Evolutionary conservation across 2,797 vertebrate species (phyloP), one percentile per base, ranked within the genome.

Genomic region (Tragopan temminckii): DNA sequence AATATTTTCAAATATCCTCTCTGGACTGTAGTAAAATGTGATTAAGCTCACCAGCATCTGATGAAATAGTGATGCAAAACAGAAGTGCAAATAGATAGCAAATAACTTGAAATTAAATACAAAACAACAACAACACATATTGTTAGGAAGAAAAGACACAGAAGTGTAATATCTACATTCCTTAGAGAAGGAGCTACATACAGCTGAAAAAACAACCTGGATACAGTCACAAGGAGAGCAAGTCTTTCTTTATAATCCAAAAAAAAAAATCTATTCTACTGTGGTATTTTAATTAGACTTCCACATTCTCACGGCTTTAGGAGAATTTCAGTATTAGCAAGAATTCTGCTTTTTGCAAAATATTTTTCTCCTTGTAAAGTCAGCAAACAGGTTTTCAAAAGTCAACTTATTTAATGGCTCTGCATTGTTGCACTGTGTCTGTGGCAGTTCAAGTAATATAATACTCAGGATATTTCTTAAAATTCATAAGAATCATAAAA

Each of bases 401-500:
- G 27, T 79, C 8, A 19, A 14, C 17, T 59, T 59, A 20, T 40
- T 76, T 61, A 53, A 77, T 14, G 3, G 17, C 33, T 84, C 23
- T 23, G 10, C 9, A 0, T 38, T 46, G 45, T 43, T 77, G 55
- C 55, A 62, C 62, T 74, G 29, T 40, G 25, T 50, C 13, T 31
- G 38, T 40, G 27, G 27, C 14, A 75, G 10, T 25, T 90, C 76
- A 71, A 36, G 63, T 17, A 66, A 71, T 59, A 25, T 8, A 10
- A 45, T 43, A 35, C 69, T 43, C 89, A 45, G 80, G 58, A 53
- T 92, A 53, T 70, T 90, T 53, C 95, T 74, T 43, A 76, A 80
- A 94, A 71, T 66, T 25, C 27, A 86, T 43, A 81, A 87, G 61
- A 80, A 45, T 19, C 43, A 52, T 5, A 43, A 85, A 90, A 91